A percentile compares a stretch with the other conserved stretches of the same genome.
Conservation (phyloP, 2,113 vertebrate genomes). For the Turdus rufiventris region DNA sequence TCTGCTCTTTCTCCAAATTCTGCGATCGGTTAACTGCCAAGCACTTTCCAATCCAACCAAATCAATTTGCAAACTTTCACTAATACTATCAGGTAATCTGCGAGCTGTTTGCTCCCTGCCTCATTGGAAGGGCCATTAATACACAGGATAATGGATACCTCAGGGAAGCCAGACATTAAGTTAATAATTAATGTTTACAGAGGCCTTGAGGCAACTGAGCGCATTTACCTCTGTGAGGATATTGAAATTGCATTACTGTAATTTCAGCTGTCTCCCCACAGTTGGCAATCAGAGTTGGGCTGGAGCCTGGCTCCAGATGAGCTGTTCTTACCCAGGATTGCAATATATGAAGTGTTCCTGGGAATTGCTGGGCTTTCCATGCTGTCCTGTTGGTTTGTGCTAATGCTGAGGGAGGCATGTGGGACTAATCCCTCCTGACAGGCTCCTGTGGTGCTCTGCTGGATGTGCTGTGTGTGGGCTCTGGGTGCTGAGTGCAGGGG, state of each 20-base stretch:
- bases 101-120: conserved; percentile 66
- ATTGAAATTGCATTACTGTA: conserved; percentile 1
- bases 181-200: conserved; percentile 72
- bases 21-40: conserved; percentile 25
- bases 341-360: neutral
- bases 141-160: conserved; percentile 62
- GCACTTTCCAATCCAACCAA: conserved; percentile 57
- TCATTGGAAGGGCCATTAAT: conserved; percentile 51
- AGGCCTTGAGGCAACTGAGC: conserved; percentile 55
- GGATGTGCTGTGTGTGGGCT: fast-evolving
- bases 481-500: neutral
- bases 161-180: conserved; percentile 59
- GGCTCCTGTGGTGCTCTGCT: neutral
- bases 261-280: neutral
- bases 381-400: neutral
- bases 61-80: conserved; percentile 72
- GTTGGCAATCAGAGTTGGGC: neutral
- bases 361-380: neutral
- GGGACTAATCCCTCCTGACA: neutral
- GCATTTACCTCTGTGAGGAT: conserved; percentile 59
- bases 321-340: neutral
- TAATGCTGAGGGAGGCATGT: fast-evolving
- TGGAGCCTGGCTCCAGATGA: neutral
- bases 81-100: conserved; percentile 66
- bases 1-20: neutral